These are phyloP conservation scores for Rhodophaea formosa DNA, from an alignment of 2,888 invertebrate genomes.

Conservation along the genomic window DNA sequence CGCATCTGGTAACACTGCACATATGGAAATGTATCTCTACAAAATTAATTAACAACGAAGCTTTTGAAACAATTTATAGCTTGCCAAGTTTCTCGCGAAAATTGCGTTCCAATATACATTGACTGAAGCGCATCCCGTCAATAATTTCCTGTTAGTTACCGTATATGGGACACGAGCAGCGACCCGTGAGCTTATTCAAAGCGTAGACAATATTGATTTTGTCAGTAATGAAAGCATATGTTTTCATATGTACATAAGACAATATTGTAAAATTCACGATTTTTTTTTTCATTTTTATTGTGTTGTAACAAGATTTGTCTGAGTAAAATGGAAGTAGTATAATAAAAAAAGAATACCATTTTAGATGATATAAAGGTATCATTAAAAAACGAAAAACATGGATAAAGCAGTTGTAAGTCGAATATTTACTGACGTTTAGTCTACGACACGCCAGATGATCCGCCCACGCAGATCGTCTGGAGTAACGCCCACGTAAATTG, in stretches of 20 bases:
- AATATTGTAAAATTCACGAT: too few relatives aligned
- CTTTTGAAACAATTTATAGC: not conserved
- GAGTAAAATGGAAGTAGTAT: too few relatives aligned
- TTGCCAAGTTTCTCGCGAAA: not conserved
- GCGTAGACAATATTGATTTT: constrained; percentile 61
- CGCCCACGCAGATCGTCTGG: constrained; percentile 65
- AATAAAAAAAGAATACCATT: too few relatives aligned
- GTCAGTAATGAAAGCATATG: constrained; percentile 19
- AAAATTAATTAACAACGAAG: not conserved
- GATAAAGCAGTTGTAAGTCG: not conserved
- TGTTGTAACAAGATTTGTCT: too few relatives aligned
- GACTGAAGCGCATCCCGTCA: constrained; percentile 5
- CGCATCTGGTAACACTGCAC: too few relatives aligned
- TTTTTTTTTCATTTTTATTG: too few relatives aligned
- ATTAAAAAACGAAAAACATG: too few relatives aligned
- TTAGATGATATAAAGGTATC: too few relatives aligned
- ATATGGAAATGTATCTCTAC: not conserved
- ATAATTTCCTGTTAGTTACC: constrained; percentile 26
- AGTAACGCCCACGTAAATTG: constrained; percentile 62
- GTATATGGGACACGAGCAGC: constrained; percentile 50
- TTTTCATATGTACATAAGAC: too few relatives aligned
- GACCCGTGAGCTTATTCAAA: constrained; percentile 48
- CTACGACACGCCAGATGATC: constrained; percentile 57
- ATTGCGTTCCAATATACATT: not conserved
- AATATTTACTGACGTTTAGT: constrained; percentile 45